Evolutionary conservation across 2,113 vertebrate genomes (phyloP).

Genomic region (Cyanoderma ruficeps): DNA sequence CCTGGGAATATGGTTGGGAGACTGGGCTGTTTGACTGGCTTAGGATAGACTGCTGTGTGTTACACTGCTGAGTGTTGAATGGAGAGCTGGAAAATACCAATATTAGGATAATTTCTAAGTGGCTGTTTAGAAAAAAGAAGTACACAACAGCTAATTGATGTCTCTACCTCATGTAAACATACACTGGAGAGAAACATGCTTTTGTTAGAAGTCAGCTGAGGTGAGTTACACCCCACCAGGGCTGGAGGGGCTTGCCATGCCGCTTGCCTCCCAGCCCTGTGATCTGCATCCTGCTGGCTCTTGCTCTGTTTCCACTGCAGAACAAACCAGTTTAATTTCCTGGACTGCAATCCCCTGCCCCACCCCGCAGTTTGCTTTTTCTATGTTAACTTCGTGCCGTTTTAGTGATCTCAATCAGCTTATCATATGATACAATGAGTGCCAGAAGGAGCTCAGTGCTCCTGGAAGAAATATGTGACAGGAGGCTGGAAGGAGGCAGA

Average conservation of each 20-base stretch:
- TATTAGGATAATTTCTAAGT: background rate
- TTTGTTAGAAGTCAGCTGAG: background rate
- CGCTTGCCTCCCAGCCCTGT: background rate
- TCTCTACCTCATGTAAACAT: background rate
- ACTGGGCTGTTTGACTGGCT: background rate
- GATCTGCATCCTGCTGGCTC: background rate
- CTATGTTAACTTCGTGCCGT: conserved; percentile 41
- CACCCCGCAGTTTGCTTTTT: background rate
- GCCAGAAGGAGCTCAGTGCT: conserved; percentile 33
- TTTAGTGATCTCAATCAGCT: conserved; percentile 43
- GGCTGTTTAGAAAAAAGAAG: background rate
- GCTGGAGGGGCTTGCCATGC: background rate
- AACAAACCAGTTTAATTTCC: conserved; percentile 31
- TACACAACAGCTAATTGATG: background rate
- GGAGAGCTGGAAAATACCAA: background rate
- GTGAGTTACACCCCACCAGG: background rate
- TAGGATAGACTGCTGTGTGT: background rate
- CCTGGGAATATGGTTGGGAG: background rate
- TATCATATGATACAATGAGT: conserved; percentile 39
- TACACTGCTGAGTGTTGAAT: background rate
- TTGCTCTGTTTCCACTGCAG: background rate
- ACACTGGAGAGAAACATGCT: background rate
- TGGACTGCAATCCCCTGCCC: background rate
- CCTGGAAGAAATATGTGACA: conserved; percentile 23
- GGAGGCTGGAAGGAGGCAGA: conserved; percentile 50